Evolutionary conservation across 1,140 invertebrate genomes (phyloP).

Genomic region (Nasonia longicornis): DNA sequence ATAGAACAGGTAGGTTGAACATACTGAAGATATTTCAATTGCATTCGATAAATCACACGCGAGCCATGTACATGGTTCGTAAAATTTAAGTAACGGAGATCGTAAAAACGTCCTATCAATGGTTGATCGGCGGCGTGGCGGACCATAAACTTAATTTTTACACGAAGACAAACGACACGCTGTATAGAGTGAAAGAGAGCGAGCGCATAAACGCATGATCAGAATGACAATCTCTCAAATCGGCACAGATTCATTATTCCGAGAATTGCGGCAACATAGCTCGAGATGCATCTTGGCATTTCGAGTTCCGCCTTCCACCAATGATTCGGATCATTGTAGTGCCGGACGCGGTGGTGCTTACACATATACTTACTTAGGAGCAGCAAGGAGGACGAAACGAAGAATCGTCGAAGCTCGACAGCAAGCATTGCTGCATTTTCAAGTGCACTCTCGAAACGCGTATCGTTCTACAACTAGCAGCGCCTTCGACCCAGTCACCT

Average conservation of each 20-base stretch:
- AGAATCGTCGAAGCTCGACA: too few relatives aligned
- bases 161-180: background rate
- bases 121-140: background rate
- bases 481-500: too few relatives aligned
- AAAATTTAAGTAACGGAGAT: background rate
- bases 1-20: too few relatives aligned
- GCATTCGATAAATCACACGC: too few relatives aligned
- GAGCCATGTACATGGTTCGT: too few relatives aligned
- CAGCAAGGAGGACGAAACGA: too few relatives aligned
- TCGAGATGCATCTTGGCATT: background rate
- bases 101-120: background rate
- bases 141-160: background rate
- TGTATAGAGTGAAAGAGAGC: background rate
- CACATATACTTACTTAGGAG: too few relatives aligned
- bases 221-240: background rate
- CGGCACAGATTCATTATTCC: conserved; percentile 8
- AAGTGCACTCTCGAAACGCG: too few relatives aligned
- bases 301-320: background rate
- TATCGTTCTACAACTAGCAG: too few relatives aligned
- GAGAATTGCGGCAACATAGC: background rate
- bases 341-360: background rate
- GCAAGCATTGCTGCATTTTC: too few relatives aligned
- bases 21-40: too few relatives aligned
- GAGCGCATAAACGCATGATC: background rate
- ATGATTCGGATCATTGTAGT: background rate